phyloP scores from a whole-genome alignment of 2,888 invertebrate species.

The Ichneumoninae sp. region DNA sequence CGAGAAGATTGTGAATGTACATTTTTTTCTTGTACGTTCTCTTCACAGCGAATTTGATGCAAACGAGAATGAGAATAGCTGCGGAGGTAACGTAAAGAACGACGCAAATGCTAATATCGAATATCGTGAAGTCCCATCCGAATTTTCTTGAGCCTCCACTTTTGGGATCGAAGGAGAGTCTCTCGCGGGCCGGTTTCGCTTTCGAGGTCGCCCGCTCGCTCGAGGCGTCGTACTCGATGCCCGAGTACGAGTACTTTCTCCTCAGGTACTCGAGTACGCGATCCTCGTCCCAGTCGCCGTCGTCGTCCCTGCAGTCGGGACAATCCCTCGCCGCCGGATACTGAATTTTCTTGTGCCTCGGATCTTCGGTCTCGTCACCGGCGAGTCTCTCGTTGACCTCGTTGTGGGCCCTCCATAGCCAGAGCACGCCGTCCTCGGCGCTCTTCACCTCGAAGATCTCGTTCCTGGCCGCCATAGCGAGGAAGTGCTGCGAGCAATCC shows the following conservation, averaged over 20 bases:
- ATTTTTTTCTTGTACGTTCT: constrained; percentile 90
- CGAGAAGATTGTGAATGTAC: constrained; percentile 89
- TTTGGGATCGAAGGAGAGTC: constrained; percentile 51
- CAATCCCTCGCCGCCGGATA: constrained; percentile 92
- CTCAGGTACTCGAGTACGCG: constrained; percentile 88
- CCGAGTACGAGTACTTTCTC: constrained; percentile 84
- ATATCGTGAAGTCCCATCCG: constrained; percentile 87
- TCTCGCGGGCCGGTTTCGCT: constrained; percentile 14
- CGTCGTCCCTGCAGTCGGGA: constrained; percentile 87
- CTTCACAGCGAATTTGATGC: constrained; percentile 90
- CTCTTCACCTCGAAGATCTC: constrained; percentile 89
- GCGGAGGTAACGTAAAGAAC: constrained; percentile 91
- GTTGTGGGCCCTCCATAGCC: constrained; percentile 98
- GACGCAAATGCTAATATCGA: constrained; percentile 92
- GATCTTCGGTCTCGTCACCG: constrained; percentile 96
- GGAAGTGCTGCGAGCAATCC: constrained; percentile 95
- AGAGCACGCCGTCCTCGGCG: constrained; percentile 92
- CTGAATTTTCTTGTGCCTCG: constrained; percentile 93
- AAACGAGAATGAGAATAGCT: constrained; percentile 90
- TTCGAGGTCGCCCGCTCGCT: not conserved
- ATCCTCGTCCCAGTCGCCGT: constrained; percentile 87
- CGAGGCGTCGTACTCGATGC: constrained; percentile 70
- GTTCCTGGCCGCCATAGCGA: constrained; percentile 91
- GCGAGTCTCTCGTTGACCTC: constrained; percentile 95
- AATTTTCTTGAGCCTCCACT: constrained; percentile 71